Base-by-base conservation (phyloP, 2,113 vertebrate genomes). In the Pluvialis apricaria region DNA sequence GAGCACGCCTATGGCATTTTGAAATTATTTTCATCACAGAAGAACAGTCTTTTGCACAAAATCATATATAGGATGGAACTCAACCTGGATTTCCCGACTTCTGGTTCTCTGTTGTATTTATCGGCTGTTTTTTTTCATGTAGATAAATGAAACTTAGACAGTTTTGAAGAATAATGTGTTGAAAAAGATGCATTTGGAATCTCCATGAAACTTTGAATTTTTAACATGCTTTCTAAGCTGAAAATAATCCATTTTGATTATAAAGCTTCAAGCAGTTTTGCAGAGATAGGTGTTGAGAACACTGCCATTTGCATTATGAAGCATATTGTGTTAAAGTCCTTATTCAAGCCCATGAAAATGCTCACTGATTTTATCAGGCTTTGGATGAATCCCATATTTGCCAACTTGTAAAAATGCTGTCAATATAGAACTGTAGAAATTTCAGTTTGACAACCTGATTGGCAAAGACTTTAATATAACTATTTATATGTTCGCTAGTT, bases 331-430 rank as follows among this genome's bases (percentile, higher is more conserved):
- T 61, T 93, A 19, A 92, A 87, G 60, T n/a, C 44, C 82, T 81
- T 91, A 60, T 66, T 91, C 58, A 81, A 55, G 76, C 34, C 80
- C 32, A n/a, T 78, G 68, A 75, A 95, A 73, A 78, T 0, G 1
- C 85, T 83, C 73, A 20, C 66, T 68, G 61, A 72, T 91, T 94
- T 89, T 58, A 82, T 44, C 47, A 87, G 70, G 73, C 42, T 95
- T 82, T 91, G 82, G 91, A 91, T 87, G 78, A 91, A 92, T 85
- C 73, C 36, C 44, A 24, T 79, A 52, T 71, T 92, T 96, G 36
- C 64, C 78, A 90, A 24, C 94, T 79, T 89, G 86, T 87, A 96
- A 95, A 95, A 87, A 64, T 61, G 52, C 82, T 95, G 65, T 94
- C 84, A 57, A 72, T 76, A 73, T 15, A 82, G 32, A 86, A 31